Percentiles rank a stretch among this genome's conserved stretches.
phyloP scores from a whole-genome alignment of 2,797 vertebrate genomes.

The Trachops cirrhosus region DNA sequence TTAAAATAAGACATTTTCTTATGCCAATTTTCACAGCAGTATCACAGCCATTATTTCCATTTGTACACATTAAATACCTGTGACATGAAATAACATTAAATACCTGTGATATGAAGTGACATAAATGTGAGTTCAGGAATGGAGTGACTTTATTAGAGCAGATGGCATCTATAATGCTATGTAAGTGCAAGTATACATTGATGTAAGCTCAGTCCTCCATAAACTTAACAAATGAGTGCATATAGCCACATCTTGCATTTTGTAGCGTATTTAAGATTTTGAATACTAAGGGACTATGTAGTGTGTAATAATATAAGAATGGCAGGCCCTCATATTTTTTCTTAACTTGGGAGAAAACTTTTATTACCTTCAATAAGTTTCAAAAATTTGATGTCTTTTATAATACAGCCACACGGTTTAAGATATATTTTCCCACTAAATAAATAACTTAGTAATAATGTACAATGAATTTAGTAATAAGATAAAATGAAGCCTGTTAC shows the following conservation, averaged over 20 bases:
- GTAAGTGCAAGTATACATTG: conserved; percentile 65
- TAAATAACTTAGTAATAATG: background rate
- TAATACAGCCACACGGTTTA: background rate
- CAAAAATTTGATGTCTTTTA: background rate
- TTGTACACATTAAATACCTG: conserved; percentile 21
- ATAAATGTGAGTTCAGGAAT: conserved; percentile 40
- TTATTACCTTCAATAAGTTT: background rate
- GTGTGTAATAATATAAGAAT: background rate
- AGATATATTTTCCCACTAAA: background rate
- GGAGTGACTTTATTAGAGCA: conserved; percentile 58
- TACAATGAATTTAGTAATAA: background rate
- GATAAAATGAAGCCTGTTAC: background rate
- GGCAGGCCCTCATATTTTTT: background rate
- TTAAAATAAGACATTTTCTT: background rate
- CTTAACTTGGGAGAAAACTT: background rate
- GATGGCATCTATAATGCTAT: conserved; percentile 52
- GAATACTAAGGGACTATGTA: conserved; percentile 60
- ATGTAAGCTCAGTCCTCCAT: conserved; percentile 59
- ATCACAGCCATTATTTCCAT: background rate
- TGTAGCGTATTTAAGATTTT: conserved; percentile 67
- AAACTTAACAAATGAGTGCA: conserved; percentile 74
- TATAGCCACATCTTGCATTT: conserved; percentile 65
- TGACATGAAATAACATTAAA: conserved; percentile 47
- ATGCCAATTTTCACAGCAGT: background rate
- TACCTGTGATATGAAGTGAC: background rate